Evolutionary conservation across 2,113 vertebrate species (phyloP).

Genomic region (Euleptes europaea): DNA sequence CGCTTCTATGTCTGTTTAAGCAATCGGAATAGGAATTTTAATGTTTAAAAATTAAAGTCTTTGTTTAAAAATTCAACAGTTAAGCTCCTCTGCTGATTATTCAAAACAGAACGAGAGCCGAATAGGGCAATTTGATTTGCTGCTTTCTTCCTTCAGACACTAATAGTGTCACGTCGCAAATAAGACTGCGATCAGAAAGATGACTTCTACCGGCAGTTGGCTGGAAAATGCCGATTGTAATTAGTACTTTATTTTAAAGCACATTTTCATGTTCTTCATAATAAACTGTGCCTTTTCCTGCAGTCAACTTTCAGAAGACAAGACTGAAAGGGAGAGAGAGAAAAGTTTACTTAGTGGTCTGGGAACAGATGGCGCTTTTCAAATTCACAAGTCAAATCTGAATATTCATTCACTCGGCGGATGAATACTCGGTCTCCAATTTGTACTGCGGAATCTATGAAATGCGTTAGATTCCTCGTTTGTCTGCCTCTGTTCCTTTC

Average conservation of each 20-base stretch:
- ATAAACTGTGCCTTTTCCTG: constrained; percentile 27
- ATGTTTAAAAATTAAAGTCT: constrained; percentile 66
- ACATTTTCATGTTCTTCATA: constrained; percentile 38
- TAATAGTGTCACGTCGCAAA: constrained; percentile 6
- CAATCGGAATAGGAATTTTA: constrained; percentile 39
- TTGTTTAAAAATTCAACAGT: constrained; percentile 63
- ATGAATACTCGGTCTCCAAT: constrained; percentile 1
- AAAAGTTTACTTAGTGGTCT: neutral
- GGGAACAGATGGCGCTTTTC: constrained; percentile 27
- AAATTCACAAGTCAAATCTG: constrained; percentile 7
- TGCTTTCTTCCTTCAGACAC: neutral
- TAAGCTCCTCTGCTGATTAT: constrained; percentile 34
- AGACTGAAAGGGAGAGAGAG: neutral
- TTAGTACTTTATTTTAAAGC: constrained; percentile 33
- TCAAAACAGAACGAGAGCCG: constrained; percentile 30
- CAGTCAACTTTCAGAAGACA: constrained; percentile 1
- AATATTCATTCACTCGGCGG: constrained; percentile 24
- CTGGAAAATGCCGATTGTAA: constrained; percentile 17
- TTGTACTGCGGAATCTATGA: neutral
- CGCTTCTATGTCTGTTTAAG: constrained; percentile 29
- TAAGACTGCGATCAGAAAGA: constrained; percentile 14
- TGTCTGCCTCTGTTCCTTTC: constrained; percentile 7
- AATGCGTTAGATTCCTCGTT: constrained; percentile 3
- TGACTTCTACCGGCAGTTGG: constrained; percentile 9
- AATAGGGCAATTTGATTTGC: constrained; percentile 19